Evolutionary conservation across 2,797 vertebrate species (phyloP).

Genomic region (Darevskia mixta): DNA sequence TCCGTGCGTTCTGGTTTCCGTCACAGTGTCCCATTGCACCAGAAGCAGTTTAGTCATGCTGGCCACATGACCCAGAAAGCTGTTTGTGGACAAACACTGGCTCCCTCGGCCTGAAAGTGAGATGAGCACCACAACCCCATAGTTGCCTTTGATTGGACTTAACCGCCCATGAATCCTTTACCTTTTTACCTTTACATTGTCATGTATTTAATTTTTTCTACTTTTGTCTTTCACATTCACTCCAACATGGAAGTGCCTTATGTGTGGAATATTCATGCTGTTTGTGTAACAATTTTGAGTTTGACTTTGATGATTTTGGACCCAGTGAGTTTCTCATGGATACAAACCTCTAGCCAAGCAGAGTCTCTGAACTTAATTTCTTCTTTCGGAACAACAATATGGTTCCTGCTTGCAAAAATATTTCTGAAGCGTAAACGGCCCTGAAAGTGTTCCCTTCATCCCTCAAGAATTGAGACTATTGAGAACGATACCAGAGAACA

Average conservation of each 20-base stretch:
- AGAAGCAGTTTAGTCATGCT: too few species aligned
- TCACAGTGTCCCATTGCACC: too few species aligned
- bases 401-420: constrained; percentile 14
- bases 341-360: background rate
- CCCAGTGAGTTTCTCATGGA: background rate
- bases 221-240: background rate
- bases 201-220: too few species aligned
- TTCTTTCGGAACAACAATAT: background rate
- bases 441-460: constrained; percentile 8
- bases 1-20: too few species aligned
- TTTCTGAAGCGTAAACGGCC: constrained; percentile 15
- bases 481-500: background rate
- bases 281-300: constrained; percentile 29
- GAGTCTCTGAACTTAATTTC: background rate
- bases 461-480: background rate
- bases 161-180: too few species aligned
- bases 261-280: background rate
- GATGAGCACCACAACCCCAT: too few species aligned
- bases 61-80: too few species aligned
- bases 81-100: too few species aligned
- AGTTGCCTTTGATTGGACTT: too few species aligned
- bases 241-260: background rate
- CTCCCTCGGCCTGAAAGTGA: too few species aligned
- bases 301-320: background rate
- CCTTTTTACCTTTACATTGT: too few species aligned